Base-by-base conservation (phyloP, 1,140 invertebrate species). In the Tyrophagus putrescentiae region DNA sequence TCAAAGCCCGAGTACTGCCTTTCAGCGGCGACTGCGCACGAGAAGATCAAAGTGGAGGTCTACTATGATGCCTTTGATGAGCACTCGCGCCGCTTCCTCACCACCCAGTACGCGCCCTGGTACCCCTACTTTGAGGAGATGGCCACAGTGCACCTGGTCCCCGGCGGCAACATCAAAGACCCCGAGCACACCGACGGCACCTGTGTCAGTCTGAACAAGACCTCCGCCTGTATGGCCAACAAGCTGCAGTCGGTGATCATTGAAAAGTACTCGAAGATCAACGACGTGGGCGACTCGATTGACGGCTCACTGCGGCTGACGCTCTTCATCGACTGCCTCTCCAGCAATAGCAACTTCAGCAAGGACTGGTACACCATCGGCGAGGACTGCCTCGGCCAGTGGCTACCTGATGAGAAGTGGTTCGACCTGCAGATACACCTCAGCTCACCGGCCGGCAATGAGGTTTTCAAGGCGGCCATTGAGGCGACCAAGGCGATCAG, bases 1-100 rank as follows among this genome's bases (percentile, higher is more conserved):
- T 56, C 53, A 57, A 11, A n/a, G 31, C 60, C 60, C 25, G 57
- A 61, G 42, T 57, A 36, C 23, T 61, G 60, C 33, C n/a, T n/a
- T n/a, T n/a, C n/a, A n/a, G n/a, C 21, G 3, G 36, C 3, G 7
- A 56, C 32, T 27, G 28, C 21, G 31, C 18, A 45, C 2, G 13
- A 6, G 27, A 63, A 63, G 33, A 23, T 61, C 1, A 21, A 33
- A 6, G 28, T 61, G 1, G 7, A 28, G 11, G 25, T 61, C 21
- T 61, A 57, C 29, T 61, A 61, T 28, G 48, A 61, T 11, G 41
- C 48, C 16, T 29, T 34, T 11, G 59, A 32, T 61, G 57, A 60
- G 39, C 32, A 57, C 4, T 7, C 58, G 11, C 53, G 39, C 53
- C 21, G 27, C 16, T 59, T 59, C 23, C 31, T 59, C 27, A 44